Conservation (phyloP, 2,888 invertebrate species). For the Acleris holmiana region DNA sequence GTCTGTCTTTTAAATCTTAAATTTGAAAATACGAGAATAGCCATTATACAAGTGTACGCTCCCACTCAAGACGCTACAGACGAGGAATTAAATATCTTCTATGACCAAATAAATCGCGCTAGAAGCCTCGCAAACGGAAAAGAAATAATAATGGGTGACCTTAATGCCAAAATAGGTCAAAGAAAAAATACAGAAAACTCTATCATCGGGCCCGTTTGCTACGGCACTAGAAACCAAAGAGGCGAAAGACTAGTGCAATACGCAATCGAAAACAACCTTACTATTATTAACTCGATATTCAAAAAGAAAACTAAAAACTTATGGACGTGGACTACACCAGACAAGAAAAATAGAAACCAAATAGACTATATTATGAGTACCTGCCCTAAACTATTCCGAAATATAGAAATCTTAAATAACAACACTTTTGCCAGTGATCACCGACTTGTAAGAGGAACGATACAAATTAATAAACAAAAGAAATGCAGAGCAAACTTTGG, state of each 20-base stretch:
- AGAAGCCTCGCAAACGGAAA: constrained; percentile 1
- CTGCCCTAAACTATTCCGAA: background rate
- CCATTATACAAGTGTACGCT: constrained; percentile 5
- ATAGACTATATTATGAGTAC: constrained; percentile 10
- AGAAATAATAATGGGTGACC: constrained; percentile 2
- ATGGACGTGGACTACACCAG: background rate
- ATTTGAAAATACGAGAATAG: background rate
- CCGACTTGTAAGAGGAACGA: constrained; percentile 5
- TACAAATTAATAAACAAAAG: background rate
- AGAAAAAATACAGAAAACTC: constrained; percentile 1
- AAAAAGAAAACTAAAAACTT: constrained; percentile 6
- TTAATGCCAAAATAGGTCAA: constrained; percentile 8
- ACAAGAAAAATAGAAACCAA: constrained; percentile 8
- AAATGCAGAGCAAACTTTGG: constrained; percentile 7
- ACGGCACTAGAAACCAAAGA: constrained; percentile 1
- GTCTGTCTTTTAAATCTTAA: background rate
- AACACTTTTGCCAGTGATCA: constrained; percentile 8
- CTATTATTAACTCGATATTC: background rate
- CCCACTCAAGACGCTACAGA: background rate
- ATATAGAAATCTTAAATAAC: constrained; percentile 11
- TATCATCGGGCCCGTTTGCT: background rate
- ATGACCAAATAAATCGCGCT: background rate
- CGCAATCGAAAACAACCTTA: constrained; percentile 1
- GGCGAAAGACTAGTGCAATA: constrained; percentile 1
- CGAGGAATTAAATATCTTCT: background rate